phyloP scores from a whole-genome alignment of 2,113 vertebrate genomes.

The Clarias gariepinus region DNA sequence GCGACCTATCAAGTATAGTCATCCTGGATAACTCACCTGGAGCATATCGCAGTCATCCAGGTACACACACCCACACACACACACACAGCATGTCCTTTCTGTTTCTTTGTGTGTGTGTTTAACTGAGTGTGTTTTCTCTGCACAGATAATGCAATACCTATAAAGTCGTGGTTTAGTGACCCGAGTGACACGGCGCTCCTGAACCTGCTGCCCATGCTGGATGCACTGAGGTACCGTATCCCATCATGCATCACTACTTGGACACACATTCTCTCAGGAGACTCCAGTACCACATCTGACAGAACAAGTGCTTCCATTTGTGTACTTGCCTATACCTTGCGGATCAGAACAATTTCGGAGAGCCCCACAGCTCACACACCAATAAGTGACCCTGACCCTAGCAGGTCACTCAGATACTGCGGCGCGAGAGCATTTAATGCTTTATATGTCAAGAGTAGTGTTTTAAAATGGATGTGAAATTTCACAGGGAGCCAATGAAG shows the following conservation, averaged over 20 bases:
- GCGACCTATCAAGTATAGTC: constrained; percentile 91
- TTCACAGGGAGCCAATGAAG: too few species aligned
- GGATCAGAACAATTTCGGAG: too few species aligned
- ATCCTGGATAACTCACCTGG: constrained; percentile 95
- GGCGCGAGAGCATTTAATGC: too few species aligned
- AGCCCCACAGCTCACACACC: too few species aligned
- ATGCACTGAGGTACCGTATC: constrained; percentile 83
- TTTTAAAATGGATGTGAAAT: too few species aligned
- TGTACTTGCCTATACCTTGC: too few species aligned
- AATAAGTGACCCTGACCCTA: too few species aligned
- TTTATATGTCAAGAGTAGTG: too few species aligned
- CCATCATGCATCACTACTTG: not conserved
- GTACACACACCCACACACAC: constrained; percentile 63
- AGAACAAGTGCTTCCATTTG: too few species aligned
- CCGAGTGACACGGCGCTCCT: constrained; percentile 92
- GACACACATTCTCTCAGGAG: too few species aligned
- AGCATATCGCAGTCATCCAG: constrained; percentile 92
- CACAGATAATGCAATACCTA: constrained; percentile 92
- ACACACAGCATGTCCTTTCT: not conserved
- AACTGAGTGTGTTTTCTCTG: not conserved
- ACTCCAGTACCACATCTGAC: too few species aligned
- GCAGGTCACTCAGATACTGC: too few species aligned
- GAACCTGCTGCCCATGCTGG: constrained; percentile 92
- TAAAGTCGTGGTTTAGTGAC: constrained; percentile 95
- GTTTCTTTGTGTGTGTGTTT: not conserved